Evolutionary conservation across 2,797 vertebrate genomes (phyloP), one percentile per base, ranked within the genome.

Genomic region (Merluccius polli): DNA sequence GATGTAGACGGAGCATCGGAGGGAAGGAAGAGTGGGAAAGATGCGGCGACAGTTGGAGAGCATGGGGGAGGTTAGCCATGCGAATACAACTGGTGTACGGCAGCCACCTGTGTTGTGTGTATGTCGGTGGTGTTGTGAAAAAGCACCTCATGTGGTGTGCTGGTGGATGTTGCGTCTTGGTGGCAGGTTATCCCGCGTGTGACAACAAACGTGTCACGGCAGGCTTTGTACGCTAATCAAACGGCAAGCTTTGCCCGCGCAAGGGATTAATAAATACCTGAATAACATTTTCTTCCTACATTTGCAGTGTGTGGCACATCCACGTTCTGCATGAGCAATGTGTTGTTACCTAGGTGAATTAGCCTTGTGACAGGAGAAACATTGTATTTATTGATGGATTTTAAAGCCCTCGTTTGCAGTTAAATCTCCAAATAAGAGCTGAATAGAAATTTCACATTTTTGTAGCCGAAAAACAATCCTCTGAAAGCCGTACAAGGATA

Each of bases 231-330:
- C 16, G 65, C 48, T 44, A 8, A 68, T 73, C 36, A 65, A 59
- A 59, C 75, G 72, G 78, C 72, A 27, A 74, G 71, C 67, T 29
- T 78, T 63, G 67, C 75, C 75, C 73, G 81, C 77, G 81, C 76
- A 86, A 75, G 77, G 78, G 32, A 32, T n/a, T 77, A 79, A 84
- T 77, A 69, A 73, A 65, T 8, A 27, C 59, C 69, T 75, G 74
- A 81, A 78, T 78, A 82, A 83, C 73, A 85, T 18, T 52, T 52
- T 77, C 29, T 21, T 16, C 59, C 33, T 38, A 73, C 44, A 79
- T 87, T 84, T 73, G 75, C 41, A 21, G 24, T 71, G 36, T 71
- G 11, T 30, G 68, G 33, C 67, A 74, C 65, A 32, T 1, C 12
- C 36, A 80, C 16, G 38, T 5, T 82, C 74, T 31, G 33, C 48